phyloP scores from a whole-genome alignment of 2,888 invertebrate genomes.

The Cynaeus angustus region DNA sequence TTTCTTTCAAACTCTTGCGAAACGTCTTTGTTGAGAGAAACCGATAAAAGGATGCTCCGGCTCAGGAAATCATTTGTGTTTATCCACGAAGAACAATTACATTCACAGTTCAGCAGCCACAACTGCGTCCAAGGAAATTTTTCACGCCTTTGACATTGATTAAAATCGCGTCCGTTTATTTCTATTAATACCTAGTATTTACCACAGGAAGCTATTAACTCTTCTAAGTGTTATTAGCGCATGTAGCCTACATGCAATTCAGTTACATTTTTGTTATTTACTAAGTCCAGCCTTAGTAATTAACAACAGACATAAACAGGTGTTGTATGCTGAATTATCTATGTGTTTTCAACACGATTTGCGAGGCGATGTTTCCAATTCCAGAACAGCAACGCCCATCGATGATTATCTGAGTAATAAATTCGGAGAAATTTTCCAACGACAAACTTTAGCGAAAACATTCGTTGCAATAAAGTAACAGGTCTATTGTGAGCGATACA shows the following conservation, averaged over 20 bases:
- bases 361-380: slow-evolving; percentile 29
- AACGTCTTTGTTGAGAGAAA: not conserved
- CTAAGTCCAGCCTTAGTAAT: slow-evolving; percentile 11
- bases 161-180: not conserved
- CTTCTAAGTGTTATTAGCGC: slow-evolving; percentile 2
- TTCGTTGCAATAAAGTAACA: not conserved
- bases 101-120: slow-evolving; percentile 6
- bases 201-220: slow-evolving; percentile 3
- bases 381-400: slow-evolving; percentile 25
- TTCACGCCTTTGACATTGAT: slow-evolving; percentile 10
- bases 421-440: slow-evolving; percentile 27
- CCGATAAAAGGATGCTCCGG: not conserved
- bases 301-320: slow-evolving; percentile 31
- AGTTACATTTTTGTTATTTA: slow-evolving; percentile 8
- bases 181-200: slow-evolving; percentile 7
- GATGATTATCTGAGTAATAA: slow-evolving; percentile 23
- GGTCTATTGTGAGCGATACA: slow-evolving; percentile 9
- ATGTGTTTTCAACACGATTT: slow-evolving; percentile 29
- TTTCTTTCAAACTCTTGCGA: too few relatives aligned
- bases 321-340: slow-evolving; percentile 39
- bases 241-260: slow-evolving; percentile 17
- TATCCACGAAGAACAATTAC: slow-evolving; percentile 6
- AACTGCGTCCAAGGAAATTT: not conserved
- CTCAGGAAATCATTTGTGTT: slow-evolving; percentile 3
- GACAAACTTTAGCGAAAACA: slow-evolving; percentile 1